These are phyloP conservation scores for Ormia ochracea DNA, from an alignment of 2,888 invertebrate species.

Conservation along the genomic window DNA sequence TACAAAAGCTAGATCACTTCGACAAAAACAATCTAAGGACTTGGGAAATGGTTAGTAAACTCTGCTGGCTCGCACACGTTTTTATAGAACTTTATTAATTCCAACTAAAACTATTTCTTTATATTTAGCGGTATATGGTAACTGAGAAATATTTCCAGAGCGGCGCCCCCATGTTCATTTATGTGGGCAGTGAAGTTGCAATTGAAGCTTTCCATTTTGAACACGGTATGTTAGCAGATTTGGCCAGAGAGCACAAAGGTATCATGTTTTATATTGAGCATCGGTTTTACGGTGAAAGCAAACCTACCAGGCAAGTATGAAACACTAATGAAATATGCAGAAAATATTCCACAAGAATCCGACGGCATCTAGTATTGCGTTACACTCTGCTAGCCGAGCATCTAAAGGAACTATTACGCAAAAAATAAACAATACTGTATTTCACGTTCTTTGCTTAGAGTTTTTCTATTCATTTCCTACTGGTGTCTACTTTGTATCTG, in stretches of 20 bases:
- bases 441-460: too few species aligned
- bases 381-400: too few species aligned
- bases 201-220: slow-evolving; percentile 80
- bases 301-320: slow-evolving; percentile 80
- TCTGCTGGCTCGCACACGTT: too few species aligned
- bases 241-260: slow-evolving; percentile 80
- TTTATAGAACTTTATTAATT: slow-evolving; percentile 69
- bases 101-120: not conserved
- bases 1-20: slow-evolving; percentile 81
- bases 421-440: too few species aligned
- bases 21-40: slow-evolving; percentile 78
- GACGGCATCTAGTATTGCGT: too few species aligned
- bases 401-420: too few species aligned
- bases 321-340: not conserved
- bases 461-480: too few species aligned
- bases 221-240: slow-evolving; percentile 80
- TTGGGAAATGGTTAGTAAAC: slow-evolving; percentile 79
- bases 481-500: too few species aligned
- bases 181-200: slow-evolving; percentile 84
- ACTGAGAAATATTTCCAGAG: slow-evolving; percentile 77
- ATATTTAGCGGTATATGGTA: slow-evolving; percentile 77
- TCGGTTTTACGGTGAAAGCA: slow-evolving; percentile 86
- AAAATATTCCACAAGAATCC: too few species aligned
- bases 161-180: slow-evolving; percentile 82
- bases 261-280: slow-evolving; percentile 87